Evolutionary conservation across 2,797 vertebrate genomes (phyloP), one percentile per base, ranked within the genome.

Genomic region (Hozukius guyotensis): DNA sequence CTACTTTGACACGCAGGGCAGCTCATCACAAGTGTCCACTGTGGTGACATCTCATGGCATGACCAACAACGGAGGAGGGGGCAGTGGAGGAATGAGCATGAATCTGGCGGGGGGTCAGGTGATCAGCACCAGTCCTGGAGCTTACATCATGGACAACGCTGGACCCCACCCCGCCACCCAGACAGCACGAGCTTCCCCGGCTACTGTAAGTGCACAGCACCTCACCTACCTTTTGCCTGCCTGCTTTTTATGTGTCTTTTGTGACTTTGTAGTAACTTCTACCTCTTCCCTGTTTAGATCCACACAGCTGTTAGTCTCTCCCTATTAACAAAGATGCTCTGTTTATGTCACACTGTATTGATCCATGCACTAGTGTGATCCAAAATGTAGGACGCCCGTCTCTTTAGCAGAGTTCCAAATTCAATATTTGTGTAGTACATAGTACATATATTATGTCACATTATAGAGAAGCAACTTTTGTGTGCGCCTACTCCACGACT

Each of bases 1-100:
- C 90, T 99, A 99, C 93, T 99, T 99, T 9, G 98, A 99, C 89
- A 95, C 97, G 0, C 97, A 97, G 66, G 97, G 97, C 79, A 95
- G 96, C 52, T 96, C 97, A 3, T 94, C 97, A 31, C 98, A 99
- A 94, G 98, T 98, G 95, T 97, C 97, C 85, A 96, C 97, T 36
- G 97, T 97, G 89, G 96, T 97, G 87, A 97, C 97, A 4, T 96
- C 97, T 82, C 97, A 98, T 62, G 96, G 97, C 65, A 93, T 97
- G 82, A 95, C 96, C 91, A 97, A 96, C 90, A 96, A 97, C 67
- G 97, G 97, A 94, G 95, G 96, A 95, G 97, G 97, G 92, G 97
- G 97, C 82, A 78, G 82, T 91, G 95, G 94, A 65, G 97, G 97
- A 85, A 97, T 99, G 95, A 92, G 94, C 91, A 97, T 99, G 97